Base-by-base conservation (phyloP, 2,888 invertebrate genomes). In the Andrena praecox region DNA sequence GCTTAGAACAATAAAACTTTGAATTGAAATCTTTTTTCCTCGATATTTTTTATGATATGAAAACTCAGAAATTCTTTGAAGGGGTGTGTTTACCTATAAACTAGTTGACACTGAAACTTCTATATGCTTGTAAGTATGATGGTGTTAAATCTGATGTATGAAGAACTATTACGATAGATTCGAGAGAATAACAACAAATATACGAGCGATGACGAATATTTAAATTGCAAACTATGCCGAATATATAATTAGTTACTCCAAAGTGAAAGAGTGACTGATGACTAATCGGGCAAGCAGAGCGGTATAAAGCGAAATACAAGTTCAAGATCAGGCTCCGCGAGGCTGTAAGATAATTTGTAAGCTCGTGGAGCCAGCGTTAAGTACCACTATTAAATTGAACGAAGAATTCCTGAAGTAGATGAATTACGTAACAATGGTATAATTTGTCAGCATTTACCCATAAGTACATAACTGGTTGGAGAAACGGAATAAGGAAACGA, bases 271-370 rank as follows among this genome's bases (percentile, higher is more conserved):
- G 12, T 12, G 54, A 10, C 50, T 2, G 54, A 68, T 68, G 69
- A 42, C 27, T 69, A 69, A 69, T 59, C 7, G 6, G 16, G 20
- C 29, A n/a, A 59, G 59, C n/a, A 68, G n/a, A 29, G 24, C 20
- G 6, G 31, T 29, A 48, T 24, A 27, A 59, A 69, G 16, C 33
- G 29, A 77, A 35, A 42, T 67, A 42, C 31, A 63, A 70, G 64
- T 79, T 79, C 76, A 76, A 76, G 75, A 68, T 31, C 64, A 29
- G 8, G 29, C 54, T 64, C n/a, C 48, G 31, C 20, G 12, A 29
- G 68, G 1, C 48, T 48, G 7, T 10, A 24, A 33, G 50, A 78
- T 68, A 62, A 75, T 78, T 48, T 52, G 50, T 68, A 52, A 33
- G 16, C 50, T 50, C 24, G n/a, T 12, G 6, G 56, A 31, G 24